phyloP scores from a whole-genome alignment of 2,888 invertebrate species.

The Bibio marci region DNA sequence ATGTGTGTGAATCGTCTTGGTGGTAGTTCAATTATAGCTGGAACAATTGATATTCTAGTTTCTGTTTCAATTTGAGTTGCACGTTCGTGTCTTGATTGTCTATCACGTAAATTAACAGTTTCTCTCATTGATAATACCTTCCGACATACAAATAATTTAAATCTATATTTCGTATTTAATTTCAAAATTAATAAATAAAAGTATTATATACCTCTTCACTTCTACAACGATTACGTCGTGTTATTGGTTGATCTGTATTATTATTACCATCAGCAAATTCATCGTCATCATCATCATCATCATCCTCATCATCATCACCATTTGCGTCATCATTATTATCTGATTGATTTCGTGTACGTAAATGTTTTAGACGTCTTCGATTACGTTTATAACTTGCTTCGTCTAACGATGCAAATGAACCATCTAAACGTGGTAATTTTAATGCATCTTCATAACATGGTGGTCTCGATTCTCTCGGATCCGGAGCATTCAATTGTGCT shows the following conservation, averaged over 20 bases:
- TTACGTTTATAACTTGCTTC: slow-evolving; percentile 28
- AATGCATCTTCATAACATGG: slow-evolving; percentile 66
- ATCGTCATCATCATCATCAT: no score
- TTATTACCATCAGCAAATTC: slow-evolving; percentile 10
- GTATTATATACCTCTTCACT: slow-evolving; percentile 20
- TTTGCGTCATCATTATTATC: slow-evolving; percentile 13
- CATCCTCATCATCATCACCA: slow-evolving; percentile 13
- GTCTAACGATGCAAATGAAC: slow-evolving; percentile 37
- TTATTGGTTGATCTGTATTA: slow-evolving; percentile 17
- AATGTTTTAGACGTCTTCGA: slow-evolving; percentile 19
- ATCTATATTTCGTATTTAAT: no score
- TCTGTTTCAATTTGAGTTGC: background rate
- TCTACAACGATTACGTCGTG: slow-evolving; percentile 18
- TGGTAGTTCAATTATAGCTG: background rate
- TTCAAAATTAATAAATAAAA: no score
- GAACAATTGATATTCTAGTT: background rate
- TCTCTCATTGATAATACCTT: slow-evolving; percentile 5
- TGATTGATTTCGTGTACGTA: slow-evolving; percentile 17
- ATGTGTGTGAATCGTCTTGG: no score
- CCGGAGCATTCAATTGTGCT: slow-evolving; percentile 41
- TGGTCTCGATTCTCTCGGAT: slow-evolving; percentile 51
- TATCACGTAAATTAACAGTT: background rate
- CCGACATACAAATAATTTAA: no score
- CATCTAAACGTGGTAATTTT: slow-evolving; percentile 49
- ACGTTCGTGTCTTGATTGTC: no score